Percentiles rank a stretch among this genome's conserved stretches.
These are phyloP conservation scores for Planococcus citri DNA, from an alignment of 1,140 invertebrate species.

Conservation along the genomic window DNA sequence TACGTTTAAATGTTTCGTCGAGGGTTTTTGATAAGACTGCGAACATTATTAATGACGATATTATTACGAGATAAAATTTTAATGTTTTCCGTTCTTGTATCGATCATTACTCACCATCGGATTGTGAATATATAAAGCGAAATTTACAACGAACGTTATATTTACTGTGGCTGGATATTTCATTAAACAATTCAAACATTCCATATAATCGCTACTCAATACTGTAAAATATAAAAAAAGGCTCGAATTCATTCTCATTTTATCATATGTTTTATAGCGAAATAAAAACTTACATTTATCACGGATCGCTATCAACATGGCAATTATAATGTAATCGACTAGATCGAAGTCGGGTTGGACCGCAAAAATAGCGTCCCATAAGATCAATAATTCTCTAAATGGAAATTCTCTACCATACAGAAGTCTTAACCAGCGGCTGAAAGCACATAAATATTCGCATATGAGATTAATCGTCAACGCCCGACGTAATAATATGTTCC, in stretches of 20 bases:
- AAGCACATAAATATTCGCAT: too few species aligned
- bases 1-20: background rate
- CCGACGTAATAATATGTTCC: too few species aligned
- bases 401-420: constrained; percentile 69
- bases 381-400: constrained; percentile 52
- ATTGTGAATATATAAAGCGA: constrained; percentile 47
- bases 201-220: constrained; percentile 47
- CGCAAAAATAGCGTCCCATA: constrained; percentile 72
- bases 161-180: constrained; percentile 49
- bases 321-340: constrained; percentile 60
- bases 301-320: constrained; percentile 59
- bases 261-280: background rate
- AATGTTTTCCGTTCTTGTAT: too few species aligned
- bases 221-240: constrained; percentile 36
- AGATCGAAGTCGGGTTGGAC: constrained; percentile 47
- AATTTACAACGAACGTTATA: constrained; percentile 46
- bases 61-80: too few species aligned
- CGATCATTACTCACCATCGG: constrained; percentile 33
- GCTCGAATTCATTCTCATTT: constrained; percentile 13
- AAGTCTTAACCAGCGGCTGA: constrained; percentile 63
- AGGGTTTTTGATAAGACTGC: background rate
- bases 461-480: too few species aligned
- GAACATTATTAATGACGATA: too few species aligned
- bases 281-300: constrained; percentile 44
- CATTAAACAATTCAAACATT: constrained; percentile 52